Conservation (phyloP, 2,888 invertebrate species). For the Lacanobia wlatinum region DNA sequence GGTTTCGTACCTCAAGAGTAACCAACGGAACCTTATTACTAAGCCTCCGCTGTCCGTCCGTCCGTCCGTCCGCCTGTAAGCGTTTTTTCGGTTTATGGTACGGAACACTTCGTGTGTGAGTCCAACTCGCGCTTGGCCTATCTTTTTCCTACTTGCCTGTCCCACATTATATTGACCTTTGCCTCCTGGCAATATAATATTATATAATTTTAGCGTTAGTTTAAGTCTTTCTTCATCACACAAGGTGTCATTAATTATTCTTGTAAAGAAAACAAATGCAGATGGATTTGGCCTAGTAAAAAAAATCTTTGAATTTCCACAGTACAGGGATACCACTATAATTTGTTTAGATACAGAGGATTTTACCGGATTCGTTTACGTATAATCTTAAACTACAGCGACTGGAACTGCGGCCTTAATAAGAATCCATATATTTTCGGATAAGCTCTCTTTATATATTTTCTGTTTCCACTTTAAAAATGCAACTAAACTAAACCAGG, state of each 20-base stretch:
- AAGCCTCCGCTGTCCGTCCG: too few relatives aligned
- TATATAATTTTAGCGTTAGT: too few relatives aligned
- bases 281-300: background rate
- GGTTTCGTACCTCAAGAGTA: too few relatives aligned
- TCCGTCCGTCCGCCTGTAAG: too few relatives aligned
- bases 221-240: background rate
- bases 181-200: too few relatives aligned
- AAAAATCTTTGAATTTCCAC: background rate
- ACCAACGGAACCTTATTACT: too few relatives aligned
- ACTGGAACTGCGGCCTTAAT: background rate
- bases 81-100: too few relatives aligned
- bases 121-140: too few relatives aligned
- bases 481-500: background rate
- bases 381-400: conserved; percentile 26
- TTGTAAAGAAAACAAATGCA: too few relatives aligned
- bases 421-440: conserved; percentile 21
- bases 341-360: background rate
- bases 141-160: background rate
- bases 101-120: too few relatives aligned
- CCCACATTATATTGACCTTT: too few relatives aligned
- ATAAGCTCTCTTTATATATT: conserved; percentile 25
- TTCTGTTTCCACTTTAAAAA: conserved; percentile 25
- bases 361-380: conserved; percentile 9
- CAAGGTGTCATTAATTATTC: too few relatives aligned
- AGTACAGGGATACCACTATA: background rate